A percentile compares a stretch with the other conserved stretches of the same genome.
Conservation (phyloP, 1,140 invertebrate species). For the Cepaea nemoralis region DNA sequence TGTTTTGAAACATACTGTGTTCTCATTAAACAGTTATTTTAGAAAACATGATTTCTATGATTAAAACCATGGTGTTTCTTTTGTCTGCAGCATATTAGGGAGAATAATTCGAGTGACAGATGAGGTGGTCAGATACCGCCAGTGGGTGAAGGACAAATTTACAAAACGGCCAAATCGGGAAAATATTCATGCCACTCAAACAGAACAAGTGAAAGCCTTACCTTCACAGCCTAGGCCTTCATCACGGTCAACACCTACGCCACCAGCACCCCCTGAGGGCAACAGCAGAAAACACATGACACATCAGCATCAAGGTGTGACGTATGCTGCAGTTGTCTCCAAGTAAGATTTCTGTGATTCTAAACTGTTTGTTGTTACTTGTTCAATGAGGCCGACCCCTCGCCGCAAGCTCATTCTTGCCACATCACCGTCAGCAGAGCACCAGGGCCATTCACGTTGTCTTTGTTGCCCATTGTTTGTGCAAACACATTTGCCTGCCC, state of each 20-base stretch:
- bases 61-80: no score
- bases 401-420: no score
- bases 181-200: background rate
- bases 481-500: no score
- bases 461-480: no score
- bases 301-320: background rate
- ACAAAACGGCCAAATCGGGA: slow-evolving; percentile 35
- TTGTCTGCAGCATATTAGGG: slow-evolving; percentile 79
- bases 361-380: no score
- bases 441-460: no score
- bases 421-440: no score
- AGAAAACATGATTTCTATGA: no score
- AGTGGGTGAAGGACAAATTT: slow-evolving; percentile 72
- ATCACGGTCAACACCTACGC: background rate
- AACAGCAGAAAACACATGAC: background rate
- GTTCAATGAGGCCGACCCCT: no score
- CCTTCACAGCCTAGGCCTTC: background rate
- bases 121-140: slow-evolving; percentile 90
- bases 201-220: background rate
- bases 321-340: slow-evolving; percentile 36
- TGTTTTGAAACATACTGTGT: no score
- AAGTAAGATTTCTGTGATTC: background rate
- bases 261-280: background rate
- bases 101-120: slow-evolving; percentile 92
- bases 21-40: no score